Conservation (phyloP, 64 coral and sea anemone genomes). For the Orbicella faveolata region DNA sequence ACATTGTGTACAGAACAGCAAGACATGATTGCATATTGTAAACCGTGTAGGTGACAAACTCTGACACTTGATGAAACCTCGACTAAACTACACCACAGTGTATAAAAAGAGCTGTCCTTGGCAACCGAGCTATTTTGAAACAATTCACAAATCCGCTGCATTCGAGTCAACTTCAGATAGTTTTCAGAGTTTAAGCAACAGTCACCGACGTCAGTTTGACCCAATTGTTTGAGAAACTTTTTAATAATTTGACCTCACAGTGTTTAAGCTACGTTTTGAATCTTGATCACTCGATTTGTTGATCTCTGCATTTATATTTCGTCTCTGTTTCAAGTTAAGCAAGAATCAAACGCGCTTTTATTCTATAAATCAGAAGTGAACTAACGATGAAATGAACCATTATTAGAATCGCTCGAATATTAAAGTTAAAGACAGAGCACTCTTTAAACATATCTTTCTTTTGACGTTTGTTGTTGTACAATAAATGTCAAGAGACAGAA, state of each 20-base stretch:
- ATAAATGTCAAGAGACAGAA: too few relatives aligned
- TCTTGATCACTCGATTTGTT: not conserved
- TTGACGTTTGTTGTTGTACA: too few relatives aligned
- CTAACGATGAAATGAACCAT: too few relatives aligned
- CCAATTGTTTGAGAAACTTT: conserved; percentile 16
- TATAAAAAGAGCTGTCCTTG: too few relatives aligned
- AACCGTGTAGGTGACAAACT: too few relatives aligned
- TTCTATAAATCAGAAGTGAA: too few relatives aligned
- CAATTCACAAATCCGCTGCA: not conserved
- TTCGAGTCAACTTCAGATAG: not conserved
- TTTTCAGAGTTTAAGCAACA: not conserved
- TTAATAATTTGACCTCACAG: not conserved
- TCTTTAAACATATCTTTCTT: too few relatives aligned
- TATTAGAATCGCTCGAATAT: too few relatives aligned
- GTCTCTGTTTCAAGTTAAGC: not conserved
- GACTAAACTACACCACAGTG: too few relatives aligned
- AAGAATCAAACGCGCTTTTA: not conserved
- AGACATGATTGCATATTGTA: not conserved
- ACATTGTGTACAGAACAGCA: not conserved
- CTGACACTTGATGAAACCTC: too few relatives aligned
- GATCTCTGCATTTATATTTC: not conserved
- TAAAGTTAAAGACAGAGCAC: too few relatives aligned
- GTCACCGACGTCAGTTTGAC: not conserved
- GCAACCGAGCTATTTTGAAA: not conserved
- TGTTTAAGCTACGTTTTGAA: not conserved